These are phyloP conservation scores for Gonioctena quinquepunctata DNA, from an alignment of 1,140 invertebrate species.

Conservation along the genomic window DNA sequence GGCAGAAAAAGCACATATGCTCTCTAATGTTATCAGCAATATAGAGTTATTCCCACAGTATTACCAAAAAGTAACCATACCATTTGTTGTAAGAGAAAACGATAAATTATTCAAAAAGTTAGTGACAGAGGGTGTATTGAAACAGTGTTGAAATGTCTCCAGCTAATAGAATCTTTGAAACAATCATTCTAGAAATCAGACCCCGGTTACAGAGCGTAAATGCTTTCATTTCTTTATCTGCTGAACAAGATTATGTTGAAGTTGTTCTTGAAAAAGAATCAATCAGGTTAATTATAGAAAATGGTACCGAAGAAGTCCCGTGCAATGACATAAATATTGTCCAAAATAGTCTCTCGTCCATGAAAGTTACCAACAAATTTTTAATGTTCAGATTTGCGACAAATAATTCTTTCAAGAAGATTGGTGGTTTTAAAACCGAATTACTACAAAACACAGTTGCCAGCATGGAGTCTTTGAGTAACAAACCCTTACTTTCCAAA, in stretches of 20 bases:
- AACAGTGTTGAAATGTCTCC: constrained; percentile 32
- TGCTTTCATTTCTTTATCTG: constrained; percentile 59
- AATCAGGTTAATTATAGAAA: constrained; percentile 54
- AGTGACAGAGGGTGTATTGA: constrained; percentile 54
- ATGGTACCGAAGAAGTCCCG: constrained; percentile 45
- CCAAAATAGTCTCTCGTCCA: constrained; percentile 33
- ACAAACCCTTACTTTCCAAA: constrained; percentile 52
- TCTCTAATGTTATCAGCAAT: constrained; percentile 90
- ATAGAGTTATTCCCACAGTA: constrained; percentile 81
- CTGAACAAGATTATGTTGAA: constrained; percentile 52
- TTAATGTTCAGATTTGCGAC: constrained; percentile 44
- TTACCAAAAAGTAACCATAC: constrained; percentile 80
- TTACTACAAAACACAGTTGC: constrained; percentile 50
- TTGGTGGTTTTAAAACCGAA: constrained; percentile 60
- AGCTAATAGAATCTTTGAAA: constrained; percentile 37
- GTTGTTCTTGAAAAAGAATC: constrained; percentile 32
- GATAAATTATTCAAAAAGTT: constrained; percentile 62
- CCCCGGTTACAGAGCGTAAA: constrained; percentile 61
- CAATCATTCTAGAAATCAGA: constrained; percentile 61
- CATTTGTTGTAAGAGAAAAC: constrained; percentile 70
- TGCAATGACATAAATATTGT: constrained; percentile 57
- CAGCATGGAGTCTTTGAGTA: constrained; percentile 40
- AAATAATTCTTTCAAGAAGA: constrained; percentile 31
- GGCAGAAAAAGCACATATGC: constrained; percentile 82
- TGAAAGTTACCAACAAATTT: constrained; percentile 42